Conservation (phyloP, 1,140 invertebrate species). For the Phortica variegata region DNA sequence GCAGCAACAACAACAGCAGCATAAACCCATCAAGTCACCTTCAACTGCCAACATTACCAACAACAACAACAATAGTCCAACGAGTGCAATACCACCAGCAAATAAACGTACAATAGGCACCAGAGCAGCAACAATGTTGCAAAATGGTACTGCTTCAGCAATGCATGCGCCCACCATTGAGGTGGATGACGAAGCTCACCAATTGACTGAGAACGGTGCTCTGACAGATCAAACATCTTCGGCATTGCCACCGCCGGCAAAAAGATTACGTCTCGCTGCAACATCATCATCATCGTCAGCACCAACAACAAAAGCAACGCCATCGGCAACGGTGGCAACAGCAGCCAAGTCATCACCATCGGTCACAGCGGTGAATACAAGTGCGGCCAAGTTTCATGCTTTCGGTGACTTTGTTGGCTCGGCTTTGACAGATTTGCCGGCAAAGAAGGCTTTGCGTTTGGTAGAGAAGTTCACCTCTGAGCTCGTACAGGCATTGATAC, state of each 20-base stretch:
- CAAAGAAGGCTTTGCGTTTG: conserved; percentile 34
- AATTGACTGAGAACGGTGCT: conserved; percentile 27
- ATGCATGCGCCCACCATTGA: too few relatives aligned
- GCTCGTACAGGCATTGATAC: conserved; percentile 38
- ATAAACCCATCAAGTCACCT: background rate
- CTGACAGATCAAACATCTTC: too few relatives aligned
- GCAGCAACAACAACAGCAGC: conserved; percentile 1
- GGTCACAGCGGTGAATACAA: too few relatives aligned
- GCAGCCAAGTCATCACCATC: too few relatives aligned
- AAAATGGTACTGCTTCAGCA: too few relatives aligned
- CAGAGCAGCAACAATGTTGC: conserved; percentile 1
- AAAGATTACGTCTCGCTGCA: too few relatives aligned
- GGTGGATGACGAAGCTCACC: too few relatives aligned
- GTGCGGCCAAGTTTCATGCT: conserved; percentile 51
- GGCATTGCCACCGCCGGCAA: too few relatives aligned
- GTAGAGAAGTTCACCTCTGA: conserved; percentile 51
- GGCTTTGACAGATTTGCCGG: conserved; percentile 42
- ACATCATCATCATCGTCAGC: too few relatives aligned
- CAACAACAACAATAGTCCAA: background rate
- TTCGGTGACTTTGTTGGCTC: conserved; percentile 51
- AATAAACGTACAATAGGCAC: conserved; percentile 1
- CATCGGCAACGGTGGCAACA: too few relatives aligned
- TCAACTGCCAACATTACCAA: conserved; percentile 5
- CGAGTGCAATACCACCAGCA: conserved; percentile 2
- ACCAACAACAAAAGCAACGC: too few relatives aligned